These are phyloP conservation scores for Lerema accius DNA, from an alignment of 1,140 invertebrate species.

Conservation along the genomic window DNA sequence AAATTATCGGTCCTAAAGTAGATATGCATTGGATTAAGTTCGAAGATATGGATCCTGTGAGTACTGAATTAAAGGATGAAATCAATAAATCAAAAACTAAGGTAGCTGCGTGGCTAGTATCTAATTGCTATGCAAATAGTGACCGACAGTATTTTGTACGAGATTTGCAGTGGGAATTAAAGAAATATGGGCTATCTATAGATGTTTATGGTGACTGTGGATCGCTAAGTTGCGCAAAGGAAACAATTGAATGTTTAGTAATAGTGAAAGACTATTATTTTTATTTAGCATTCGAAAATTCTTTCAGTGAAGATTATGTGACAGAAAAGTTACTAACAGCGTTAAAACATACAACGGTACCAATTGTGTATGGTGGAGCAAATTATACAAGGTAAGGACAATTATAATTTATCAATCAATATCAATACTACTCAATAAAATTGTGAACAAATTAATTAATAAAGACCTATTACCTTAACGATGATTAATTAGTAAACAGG, in stretches of 20 bases:
- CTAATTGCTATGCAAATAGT: slow-evolving; percentile 83
- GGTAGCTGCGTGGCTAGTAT: slow-evolving; percentile 86
- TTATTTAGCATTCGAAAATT: slow-evolving; percentile 62
- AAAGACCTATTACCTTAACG: no score
- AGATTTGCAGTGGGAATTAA: slow-evolving; percentile 83
- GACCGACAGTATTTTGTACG: slow-evolving; percentile 83
- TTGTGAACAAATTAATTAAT: no score
- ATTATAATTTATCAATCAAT: no score
- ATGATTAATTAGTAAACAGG: no score
- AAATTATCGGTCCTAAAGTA: slow-evolving; percentile 62
- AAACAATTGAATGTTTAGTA: slow-evolving; percentile 68
- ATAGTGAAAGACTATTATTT: slow-evolving; percentile 85
- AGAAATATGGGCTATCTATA: slow-evolving; percentile 68
- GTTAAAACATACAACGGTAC: slow-evolving; percentile 40
- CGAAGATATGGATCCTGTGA: slow-evolving; percentile 65
- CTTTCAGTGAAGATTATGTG: slow-evolving; percentile 48
- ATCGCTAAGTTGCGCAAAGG: slow-evolving; percentile 53
- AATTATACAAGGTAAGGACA: no score
- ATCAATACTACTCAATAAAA: no score
- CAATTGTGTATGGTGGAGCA: slow-evolving; percentile 45
- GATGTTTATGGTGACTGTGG: slow-evolving; percentile 89
- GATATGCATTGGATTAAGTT: slow-evolving; percentile 63
- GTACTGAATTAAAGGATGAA: slow-evolving; percentile 52
- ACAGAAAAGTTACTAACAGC: slow-evolving; percentile 45
- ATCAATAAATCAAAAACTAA: slow-evolving; percentile 74